Evolutionary conservation across 2,113 vertebrate species (phyloP).

Genomic region (Sigmodon hispidus): DNA sequence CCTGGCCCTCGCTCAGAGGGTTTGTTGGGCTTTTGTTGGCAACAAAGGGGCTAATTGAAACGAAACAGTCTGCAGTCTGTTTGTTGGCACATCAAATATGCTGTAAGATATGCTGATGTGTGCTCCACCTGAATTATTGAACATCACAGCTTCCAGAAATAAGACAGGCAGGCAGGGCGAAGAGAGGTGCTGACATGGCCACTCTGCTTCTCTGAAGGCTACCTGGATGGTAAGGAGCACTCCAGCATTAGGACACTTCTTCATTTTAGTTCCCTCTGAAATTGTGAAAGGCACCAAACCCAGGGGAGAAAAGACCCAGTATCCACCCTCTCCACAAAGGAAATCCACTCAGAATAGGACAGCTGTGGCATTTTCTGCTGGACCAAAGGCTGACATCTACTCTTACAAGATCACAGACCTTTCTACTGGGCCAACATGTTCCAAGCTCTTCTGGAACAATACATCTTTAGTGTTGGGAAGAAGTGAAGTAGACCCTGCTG

Average conservation of each 20-base stretch:
- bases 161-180: conserved; percentile 68
- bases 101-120: conserved; percentile 92
- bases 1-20: conserved; percentile 85
- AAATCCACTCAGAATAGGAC: not conserved
- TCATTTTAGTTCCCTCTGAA: not conserved
- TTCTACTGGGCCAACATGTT: fast-evolving
- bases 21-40: conserved; percentile 92
- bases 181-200: conserved; percentile 23
- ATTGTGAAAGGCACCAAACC: too few species aligned
- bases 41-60: conserved; percentile 96
- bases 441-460: fast-evolving
- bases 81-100: conserved; percentile 93
- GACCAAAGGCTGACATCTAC: fast-evolving
- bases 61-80: conserved; percentile 89
- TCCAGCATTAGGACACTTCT: fast-evolving
- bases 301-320: not conserved
- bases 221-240: not conserved
- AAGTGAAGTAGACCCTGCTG: fast-evolving
- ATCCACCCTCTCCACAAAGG: not conserved
- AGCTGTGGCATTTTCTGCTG: too few species aligned
- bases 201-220: not conserved
- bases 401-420: fast-evolving
- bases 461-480: fast-evolving
- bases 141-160: conserved; percentile 80
- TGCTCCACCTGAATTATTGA: conserved; percentile 94